phyloP scores from a whole-genome alignment of 2,888 invertebrate genomes.

The Dusona sp. region DNA sequence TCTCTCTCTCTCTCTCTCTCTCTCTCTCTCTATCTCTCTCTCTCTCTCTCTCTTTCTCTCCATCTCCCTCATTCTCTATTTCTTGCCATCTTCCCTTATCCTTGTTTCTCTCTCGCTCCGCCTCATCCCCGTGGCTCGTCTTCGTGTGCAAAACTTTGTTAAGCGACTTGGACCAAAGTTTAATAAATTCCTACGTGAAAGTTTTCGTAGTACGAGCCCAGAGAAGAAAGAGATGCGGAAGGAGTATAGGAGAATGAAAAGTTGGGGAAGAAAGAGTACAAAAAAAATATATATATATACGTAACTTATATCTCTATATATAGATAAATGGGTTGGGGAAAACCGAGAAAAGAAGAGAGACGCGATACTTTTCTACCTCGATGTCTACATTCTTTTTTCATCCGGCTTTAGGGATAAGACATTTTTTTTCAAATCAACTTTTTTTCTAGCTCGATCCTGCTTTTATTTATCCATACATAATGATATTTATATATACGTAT shows the following conservation, averaged over 20 bases:
- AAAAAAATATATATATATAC: slow-evolving; percentile 42
- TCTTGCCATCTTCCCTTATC: slow-evolving; percentile 60
- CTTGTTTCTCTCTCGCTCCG: slow-evolving; percentile 44
- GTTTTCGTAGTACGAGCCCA: slow-evolving; percentile 73
- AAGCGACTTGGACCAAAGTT: slow-evolving; percentile 83
- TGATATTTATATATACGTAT: background rate
- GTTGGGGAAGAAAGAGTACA: slow-evolving; percentile 53
- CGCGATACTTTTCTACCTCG: slow-evolving; percentile 34
- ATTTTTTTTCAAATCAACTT: slow-evolving; percentile 39
- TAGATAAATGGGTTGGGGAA: slow-evolving; percentile 65
- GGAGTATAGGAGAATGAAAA: slow-evolving; percentile 45
- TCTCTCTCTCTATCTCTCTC: no score
- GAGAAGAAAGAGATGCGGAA: slow-evolving; percentile 57
- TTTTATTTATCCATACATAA: background rate
- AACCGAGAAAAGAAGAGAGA: slow-evolving; percentile 57
- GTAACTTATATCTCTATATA: slow-evolving; percentile 50
- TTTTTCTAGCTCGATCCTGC: slow-evolving; percentile 27
- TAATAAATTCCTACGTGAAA: slow-evolving; percentile 83
- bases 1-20: slow-evolving; percentile 56
- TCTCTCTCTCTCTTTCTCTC: no score
- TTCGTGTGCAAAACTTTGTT: slow-evolving; percentile 80
- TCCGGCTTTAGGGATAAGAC: slow-evolving; percentile 30
- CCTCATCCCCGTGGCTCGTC: slow-evolving; percentile 64
- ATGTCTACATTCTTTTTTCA: slow-evolving; percentile 25
- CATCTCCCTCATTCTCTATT: slow-evolving; percentile 59